Evolutionary conservation across 2,888 invertebrate species (phyloP), one percentile per base, ranked within the genome.

Genomic region (Dusona sp.): DNA sequence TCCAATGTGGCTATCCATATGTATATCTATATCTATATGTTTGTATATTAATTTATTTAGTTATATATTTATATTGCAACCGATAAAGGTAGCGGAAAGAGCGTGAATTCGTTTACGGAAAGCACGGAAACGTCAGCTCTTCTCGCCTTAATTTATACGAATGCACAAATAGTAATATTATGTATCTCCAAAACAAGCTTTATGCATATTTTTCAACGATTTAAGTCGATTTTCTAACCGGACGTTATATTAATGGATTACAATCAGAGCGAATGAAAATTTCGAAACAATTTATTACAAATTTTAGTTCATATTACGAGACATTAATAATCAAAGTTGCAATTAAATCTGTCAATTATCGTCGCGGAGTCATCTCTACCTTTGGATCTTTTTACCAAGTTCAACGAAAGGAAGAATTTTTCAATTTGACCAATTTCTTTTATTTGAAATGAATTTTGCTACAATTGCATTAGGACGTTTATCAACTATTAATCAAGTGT

Each of bases 81-180:
- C 64, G 51, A 83, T 79, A 29, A 36, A 48, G 54, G 25, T 54
- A n/a, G 72, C 57, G 57, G 54, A 73, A 83, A 83, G 75, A 79
- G 70, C 74, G 85, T 75, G 79, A 79, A 85, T 82, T 70, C 84
- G 87, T 85, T 70, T 83, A 82, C 65, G 22, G 6, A 68, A 42
- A 45, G 25, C 36, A 38, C n/a, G 38, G 38, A 67, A 67, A n/a
- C 38, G 38, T 67, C 64, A 33, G 6, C 33, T 4, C 22, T 22
- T 1, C 48, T 16, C 16, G 61, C 29, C 29, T 16, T 61, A 61
- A 61, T 61, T 61, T 61, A 61, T 61, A 61, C 29, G 29, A 38
- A 68, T 22, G 45, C 79, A 61, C 68, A 57, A 79, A 79, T 51
- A 67, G 38, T 33, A 51, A 29, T 57, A 45, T 57, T 45, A 70